Percentiles rank a stretch among this genome's conserved stretches.
Evolutionary conservation across 2,113 vertebrate genomes (phyloP).

Genomic region (Salvator merianae): DNA sequence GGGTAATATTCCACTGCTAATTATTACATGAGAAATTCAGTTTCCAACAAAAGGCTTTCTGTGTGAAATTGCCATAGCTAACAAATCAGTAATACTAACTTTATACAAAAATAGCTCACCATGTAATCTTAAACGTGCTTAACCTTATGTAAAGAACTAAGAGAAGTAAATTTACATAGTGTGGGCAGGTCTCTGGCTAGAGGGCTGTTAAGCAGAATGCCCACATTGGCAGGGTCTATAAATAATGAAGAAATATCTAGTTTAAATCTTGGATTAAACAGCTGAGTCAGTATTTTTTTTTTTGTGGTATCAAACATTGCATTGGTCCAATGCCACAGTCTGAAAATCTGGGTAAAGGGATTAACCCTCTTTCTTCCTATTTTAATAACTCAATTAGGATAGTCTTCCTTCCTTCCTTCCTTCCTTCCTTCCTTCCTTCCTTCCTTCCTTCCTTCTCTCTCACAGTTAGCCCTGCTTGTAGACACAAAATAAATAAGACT

Average conservation of each 20-base stretch:
- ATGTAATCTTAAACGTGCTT: conserved; percentile 72
- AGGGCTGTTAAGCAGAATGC: background rate
- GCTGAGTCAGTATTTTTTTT: conserved; percentile 5
- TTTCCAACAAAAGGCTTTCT: conserved; percentile 86
- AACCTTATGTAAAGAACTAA: conserved; percentile 61
- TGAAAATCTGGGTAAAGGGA: conserved; percentile 10
- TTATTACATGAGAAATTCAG: conserved; percentile 96
- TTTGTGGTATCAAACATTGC: background rate
- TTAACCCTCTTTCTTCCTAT: background rate
- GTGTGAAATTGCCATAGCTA: conserved; percentile 90
- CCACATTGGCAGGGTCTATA: background rate
- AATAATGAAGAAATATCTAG: background rate
- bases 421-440: background rate
- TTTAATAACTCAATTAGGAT: background rate
- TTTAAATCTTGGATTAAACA: background rate
- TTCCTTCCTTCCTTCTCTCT: conserved; percentile 4
- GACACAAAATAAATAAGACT: conserved; percentile 5
- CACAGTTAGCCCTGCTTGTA: background rate
- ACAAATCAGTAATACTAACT: conserved; percentile 83
- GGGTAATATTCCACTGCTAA: conserved; percentile 94
- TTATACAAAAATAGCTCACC: conserved; percentile 73
- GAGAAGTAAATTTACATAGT: conserved; percentile 41
- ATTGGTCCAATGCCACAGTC: background rate
- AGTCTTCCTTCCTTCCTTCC: background rate
- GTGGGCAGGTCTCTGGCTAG: conserved; percentile 30